Conservation (phyloP, 2,888 invertebrate genomes). For the Drepanosiphum platanoidis region DNA sequence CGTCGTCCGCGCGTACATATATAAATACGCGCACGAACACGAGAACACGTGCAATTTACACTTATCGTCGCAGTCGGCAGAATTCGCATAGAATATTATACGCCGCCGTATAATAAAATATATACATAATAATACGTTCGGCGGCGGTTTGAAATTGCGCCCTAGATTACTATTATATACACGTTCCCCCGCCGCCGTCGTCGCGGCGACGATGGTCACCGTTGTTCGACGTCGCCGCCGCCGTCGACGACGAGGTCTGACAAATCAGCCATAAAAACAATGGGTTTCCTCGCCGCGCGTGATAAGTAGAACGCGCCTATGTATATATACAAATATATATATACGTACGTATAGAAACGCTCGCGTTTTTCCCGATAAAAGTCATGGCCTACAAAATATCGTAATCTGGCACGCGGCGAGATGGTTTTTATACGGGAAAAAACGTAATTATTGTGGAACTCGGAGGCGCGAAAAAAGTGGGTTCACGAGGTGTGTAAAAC, state of each 20-base stretch:
- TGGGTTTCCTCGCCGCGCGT: slow-evolving; percentile 7
- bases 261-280: slow-evolving; percentile 61
- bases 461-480: not conserved
- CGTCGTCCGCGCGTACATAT: not conserved
- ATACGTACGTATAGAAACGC: too few species aligned
- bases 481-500: slow-evolving; percentile 27
- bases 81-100: too few species aligned
- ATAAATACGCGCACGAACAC: not conserved
- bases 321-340: too few species aligned
- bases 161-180: not conserved
- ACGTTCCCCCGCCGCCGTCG: not conserved
- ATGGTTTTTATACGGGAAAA: slow-evolving; percentile 10
- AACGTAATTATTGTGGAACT: slow-evolving; percentile 10
- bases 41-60: not conserved
- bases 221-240: not conserved
- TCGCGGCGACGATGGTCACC: not conserved
- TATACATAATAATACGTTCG: not conserved
- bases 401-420: slow-evolving; percentile 25
- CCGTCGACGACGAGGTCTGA: not conserved
- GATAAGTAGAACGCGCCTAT: slow-evolving; percentile 51
- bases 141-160: slow-evolving; percentile 5
- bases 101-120: not conserved
- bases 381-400: slow-evolving; percentile 46
- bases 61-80: not conserved
- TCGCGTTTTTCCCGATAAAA: slow-evolving; percentile 30